phyloP scores from a whole-genome alignment of 2,797 vertebrate genomes.

The Muraenolepis orangiensis region DNA sequence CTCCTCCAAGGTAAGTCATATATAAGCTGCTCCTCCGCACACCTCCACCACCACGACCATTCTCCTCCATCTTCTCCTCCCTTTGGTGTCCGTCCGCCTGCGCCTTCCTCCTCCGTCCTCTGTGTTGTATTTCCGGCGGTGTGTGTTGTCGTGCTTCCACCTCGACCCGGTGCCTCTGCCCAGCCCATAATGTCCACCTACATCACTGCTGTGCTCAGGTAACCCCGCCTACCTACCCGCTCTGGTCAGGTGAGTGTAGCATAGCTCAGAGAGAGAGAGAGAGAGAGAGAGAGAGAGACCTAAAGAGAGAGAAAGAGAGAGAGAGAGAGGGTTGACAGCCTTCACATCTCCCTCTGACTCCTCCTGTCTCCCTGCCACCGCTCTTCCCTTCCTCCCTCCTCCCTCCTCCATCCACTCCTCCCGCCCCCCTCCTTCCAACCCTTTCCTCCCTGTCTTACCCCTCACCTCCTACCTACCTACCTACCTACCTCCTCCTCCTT shows the following conservation, averaged over 20 bases:
- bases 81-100: conserved; percentile 38
- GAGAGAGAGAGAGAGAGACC: background rate
- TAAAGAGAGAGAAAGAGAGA: background rate
- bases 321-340: background rate
- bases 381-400: conserved; percentile 7
- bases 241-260: conserved; percentile 76
- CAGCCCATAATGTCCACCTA: conserved; percentile 40
- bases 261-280: conserved; percentile 53
- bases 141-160: conserved; percentile 44
- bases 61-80: conserved; percentile 33
- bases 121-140: conserved; percentile 66
- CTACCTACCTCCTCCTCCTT: conserved; percentile 26
- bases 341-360: conserved; percentile 60
- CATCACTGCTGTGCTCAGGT: conserved; percentile 56
- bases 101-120: conserved; percentile 41
- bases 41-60: conserved; percentile 25
- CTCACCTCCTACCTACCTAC: conserved; percentile 9
- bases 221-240: conserved; percentile 62
- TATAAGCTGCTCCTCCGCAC: conserved; percentile 27
- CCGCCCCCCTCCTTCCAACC: conserved; percentile 23
- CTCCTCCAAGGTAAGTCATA: conserved; percentile 77
- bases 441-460: conserved; percentile 15
- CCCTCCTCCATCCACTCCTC: conserved; percentile 13
- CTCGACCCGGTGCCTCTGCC: background rate
- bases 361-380: conserved; percentile 38